Evolutionary conservation across 2,113 vertebrate species (phyloP), one percentile per base, ranked within the genome.

Genomic region (Stigmatopora nigra): DNA sequence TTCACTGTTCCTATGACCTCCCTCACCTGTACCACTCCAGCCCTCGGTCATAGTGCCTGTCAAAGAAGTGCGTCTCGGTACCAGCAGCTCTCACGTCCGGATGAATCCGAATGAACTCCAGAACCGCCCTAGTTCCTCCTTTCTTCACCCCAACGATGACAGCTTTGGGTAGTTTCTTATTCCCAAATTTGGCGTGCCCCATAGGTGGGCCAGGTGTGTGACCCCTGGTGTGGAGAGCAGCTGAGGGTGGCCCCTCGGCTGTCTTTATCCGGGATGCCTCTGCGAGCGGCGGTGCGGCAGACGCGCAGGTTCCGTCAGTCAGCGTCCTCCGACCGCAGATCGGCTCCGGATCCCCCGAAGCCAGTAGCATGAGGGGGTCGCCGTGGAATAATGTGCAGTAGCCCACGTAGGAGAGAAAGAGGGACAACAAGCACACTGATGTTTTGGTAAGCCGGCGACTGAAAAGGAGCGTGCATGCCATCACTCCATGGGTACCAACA

Each of bases 101-200:
- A 68, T 97, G 94, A 77, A 92, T 93, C 14, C 94, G 88, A 52
- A 97, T 94, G 77, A 96, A 94, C 90, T 97, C 94, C 84, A 96
- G 90, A 55, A 96, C 93, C 0, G 94, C 94, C 71, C 94, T 90
- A 12, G 94, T 97, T 25, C 94, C 94, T 38, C 94, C 94, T 51
- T 97, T 97, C 72, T 96, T 97, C 67, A 97, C 94, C 7, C 94
- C 94, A 44, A 97, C 94, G 49, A 97, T 94, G 76, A 97, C 93
- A n/a, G 94, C 94, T 44, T 91, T 91, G 15, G 94, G 94, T 31
- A 96, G 90, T 66, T 92, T 91, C 89, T 94, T 94, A 82, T 90
- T 89, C 80, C 93, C 80, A 64, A 87, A 89, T 86, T 90, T 72
- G 52, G 88, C 0, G 65, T 78, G 71, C 2, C 79, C 68, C 60